phyloP scores from a whole-genome alignment of 2,113 vertebrate genomes.

The Tachuris rubrigastra region DNA sequence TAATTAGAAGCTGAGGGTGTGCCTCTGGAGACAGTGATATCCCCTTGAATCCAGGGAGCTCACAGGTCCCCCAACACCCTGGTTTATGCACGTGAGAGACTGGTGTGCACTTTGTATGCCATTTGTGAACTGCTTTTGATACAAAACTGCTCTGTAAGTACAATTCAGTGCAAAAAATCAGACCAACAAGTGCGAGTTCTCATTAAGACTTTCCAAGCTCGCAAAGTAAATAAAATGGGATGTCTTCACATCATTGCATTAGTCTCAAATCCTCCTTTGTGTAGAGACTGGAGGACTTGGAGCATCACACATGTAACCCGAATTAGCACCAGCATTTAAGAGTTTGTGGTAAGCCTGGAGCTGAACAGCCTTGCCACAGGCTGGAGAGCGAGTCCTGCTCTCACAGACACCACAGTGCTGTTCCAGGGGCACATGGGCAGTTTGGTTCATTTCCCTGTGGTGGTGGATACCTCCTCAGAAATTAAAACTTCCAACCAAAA shows the following conservation, averaged over 20 bases:
- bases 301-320: background rate
- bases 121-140: background rate
- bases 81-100: background rate
- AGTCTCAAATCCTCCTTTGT: background rate
- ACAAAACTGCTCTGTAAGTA: background rate
- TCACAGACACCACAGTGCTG: background rate
- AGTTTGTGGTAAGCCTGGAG: background rate
- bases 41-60: constrained; percentile 4
- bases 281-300: background rate
- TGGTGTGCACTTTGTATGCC: background rate
- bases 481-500: background rate
- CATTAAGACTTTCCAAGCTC: background rate
- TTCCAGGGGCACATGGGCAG: background rate
- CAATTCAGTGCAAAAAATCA: background rate
- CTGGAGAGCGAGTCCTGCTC: background rate
- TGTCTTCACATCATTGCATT: background rate
- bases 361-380: background rate
- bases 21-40: constrained; percentile 14
- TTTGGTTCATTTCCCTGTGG: background rate
- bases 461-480: background rate
- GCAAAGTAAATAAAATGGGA: background rate
- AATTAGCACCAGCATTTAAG: background rate
- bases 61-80: background rate
- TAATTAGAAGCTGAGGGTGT: constrained; percentile 48
- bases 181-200: background rate